These are phyloP conservation scores for Sebastiscus tertius DNA, from an alignment of 2,797 vertebrate species.

Conservation along the genomic window DNA sequence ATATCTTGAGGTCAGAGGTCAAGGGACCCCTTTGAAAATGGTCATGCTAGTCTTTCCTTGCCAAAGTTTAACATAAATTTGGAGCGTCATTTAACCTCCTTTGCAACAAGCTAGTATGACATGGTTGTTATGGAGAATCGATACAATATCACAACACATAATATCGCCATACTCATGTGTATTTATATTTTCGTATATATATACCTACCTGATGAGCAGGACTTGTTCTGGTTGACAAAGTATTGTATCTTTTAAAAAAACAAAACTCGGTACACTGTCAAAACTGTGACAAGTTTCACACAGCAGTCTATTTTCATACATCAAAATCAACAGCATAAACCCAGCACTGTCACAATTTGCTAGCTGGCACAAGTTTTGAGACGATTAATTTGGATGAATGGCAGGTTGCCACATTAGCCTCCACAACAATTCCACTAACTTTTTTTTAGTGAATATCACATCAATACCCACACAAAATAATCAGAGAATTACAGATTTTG, in stretches of 20 bases:
- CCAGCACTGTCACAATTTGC: background rate
- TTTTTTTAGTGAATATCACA: background rate
- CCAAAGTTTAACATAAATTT: too few relatives aligned
- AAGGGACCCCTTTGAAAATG: too few relatives aligned
- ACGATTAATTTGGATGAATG: slow-evolving; percentile 15
- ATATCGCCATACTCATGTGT: too few relatives aligned
- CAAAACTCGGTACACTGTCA: background rate
- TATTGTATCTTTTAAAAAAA: background rate
- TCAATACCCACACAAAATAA: background rate
- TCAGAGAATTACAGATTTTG: background rate
- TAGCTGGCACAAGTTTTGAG: slow-evolving; percentile 4
- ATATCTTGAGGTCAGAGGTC: too few relatives aligned
- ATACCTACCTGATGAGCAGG: background rate
- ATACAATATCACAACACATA: too few relatives aligned
- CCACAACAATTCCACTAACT: background rate
- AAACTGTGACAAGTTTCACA: slow-evolving; percentile 5
- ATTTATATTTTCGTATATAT: too few relatives aligned
- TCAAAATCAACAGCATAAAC: slow-evolving; percentile 7
- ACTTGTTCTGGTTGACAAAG: background rate
- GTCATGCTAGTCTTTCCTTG: too few relatives aligned
- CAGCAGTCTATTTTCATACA: slow-evolving; percentile 7
- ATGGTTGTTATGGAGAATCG: too few relatives aligned
- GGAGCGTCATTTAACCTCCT: too few relatives aligned
- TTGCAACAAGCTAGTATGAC: too few relatives aligned
- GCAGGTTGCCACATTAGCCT: background rate